Evolutionary conservation across 2,888 invertebrate species (phyloP).

Genomic region (Spilosoma lubricipeda): DNA sequence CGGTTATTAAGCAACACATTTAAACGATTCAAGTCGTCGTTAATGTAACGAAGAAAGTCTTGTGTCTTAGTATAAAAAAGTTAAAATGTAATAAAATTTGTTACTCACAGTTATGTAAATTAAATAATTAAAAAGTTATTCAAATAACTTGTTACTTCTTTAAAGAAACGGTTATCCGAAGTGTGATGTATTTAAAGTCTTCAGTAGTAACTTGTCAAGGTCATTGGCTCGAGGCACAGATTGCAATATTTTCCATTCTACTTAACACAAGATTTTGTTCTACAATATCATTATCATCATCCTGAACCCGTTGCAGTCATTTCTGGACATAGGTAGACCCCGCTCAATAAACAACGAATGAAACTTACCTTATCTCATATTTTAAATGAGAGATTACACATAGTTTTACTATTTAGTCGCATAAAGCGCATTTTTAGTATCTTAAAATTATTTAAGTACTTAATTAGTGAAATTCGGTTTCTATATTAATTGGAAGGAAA

Average conservation of each 20-base stretch:
- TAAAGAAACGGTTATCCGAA: not conserved
- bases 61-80: not conserved
- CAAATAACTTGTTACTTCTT: not conserved
- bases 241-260: not conserved
- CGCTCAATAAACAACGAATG: too few relatives aligned
- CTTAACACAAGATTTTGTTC: not conserved
- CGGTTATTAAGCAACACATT: conserved; percentile 5
- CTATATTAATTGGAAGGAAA: not conserved
- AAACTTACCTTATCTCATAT: not conserved
- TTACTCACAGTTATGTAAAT: not conserved
- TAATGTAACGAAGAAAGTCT: not conserved
- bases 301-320: too few relatives aligned
- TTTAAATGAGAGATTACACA: not conserved
- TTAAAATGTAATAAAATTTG: not conserved
- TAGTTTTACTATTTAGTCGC: not conserved
- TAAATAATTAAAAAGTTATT: not conserved
- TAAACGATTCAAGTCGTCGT: conserved; percentile 22
- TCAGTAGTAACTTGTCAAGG: not conserved
- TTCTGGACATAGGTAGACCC: too few relatives aligned
- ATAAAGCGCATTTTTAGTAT: not conserved
- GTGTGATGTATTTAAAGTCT: not conserved
- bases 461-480: not conserved
- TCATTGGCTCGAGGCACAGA: not conserved
- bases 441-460: not conserved
- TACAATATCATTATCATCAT: not conserved